phyloP scores from a whole-genome alignment of 1,140 invertebrate genomes.

The Gerris buenoi region DNA sequence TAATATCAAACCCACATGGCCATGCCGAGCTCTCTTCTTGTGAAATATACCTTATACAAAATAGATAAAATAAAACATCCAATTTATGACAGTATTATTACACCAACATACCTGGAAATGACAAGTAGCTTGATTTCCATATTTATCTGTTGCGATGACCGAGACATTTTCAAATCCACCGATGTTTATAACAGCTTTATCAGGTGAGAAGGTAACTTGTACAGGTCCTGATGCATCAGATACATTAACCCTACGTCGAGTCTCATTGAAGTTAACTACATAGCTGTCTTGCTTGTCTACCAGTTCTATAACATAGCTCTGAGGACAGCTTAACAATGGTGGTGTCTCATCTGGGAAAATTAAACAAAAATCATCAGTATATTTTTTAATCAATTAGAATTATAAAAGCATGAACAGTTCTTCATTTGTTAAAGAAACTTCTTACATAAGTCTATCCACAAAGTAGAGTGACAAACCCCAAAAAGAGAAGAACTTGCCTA shows the following conservation, averaged over 20 bases:
- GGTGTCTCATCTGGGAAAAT: conserved; percentile 63
- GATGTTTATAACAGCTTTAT: conserved; percentile 71
- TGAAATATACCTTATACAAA: too few relatives aligned
- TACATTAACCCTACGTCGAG: conserved; percentile 65
- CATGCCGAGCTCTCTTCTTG: too few relatives aligned
- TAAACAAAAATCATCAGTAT: too few relatives aligned
- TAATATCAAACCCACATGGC: too few relatives aligned
- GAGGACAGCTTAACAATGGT: conserved; percentile 82
- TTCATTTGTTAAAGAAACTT: too few relatives aligned
- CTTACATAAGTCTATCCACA: too few relatives aligned
- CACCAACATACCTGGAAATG: conserved; percentile 74
- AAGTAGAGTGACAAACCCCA: too few relatives aligned
- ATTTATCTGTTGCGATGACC: conserved; percentile 73
- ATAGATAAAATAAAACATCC: too few relatives aligned
- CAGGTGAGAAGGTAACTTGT: conserved; percentile 63
- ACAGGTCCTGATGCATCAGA: conserved; percentile 82
- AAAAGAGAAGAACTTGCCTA: too few relatives aligned
- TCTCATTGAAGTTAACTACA: conserved; percentile 83
- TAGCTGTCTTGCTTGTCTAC: conserved; percentile 80
- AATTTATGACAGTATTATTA: too few relatives aligned
- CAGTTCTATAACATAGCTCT: conserved; percentile 87
- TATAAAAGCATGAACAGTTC: too few relatives aligned
- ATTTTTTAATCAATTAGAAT: too few relatives aligned
- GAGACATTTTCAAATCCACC: conserved; percentile 90
- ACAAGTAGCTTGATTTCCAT: conserved; percentile 77